Evolutionary conservation across 2,797 vertebrate genomes (phyloP), one percentile per base, ranked within the genome.

Genomic region (Calcarius lapponicus): DNA sequence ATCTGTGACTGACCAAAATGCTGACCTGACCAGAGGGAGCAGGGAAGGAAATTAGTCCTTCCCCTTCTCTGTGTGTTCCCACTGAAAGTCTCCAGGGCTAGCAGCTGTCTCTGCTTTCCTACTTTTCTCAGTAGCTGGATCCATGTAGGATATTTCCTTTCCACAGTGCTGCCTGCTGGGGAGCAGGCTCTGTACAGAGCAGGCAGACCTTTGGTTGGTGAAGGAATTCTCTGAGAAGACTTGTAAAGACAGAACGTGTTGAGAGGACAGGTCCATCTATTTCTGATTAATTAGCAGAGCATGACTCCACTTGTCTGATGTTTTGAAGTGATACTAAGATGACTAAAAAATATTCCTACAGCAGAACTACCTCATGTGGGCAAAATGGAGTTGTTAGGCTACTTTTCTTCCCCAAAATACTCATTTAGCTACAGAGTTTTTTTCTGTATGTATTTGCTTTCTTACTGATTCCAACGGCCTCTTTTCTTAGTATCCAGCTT

Each of bases 351-450:
- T 1, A 81, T 10, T 51, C 58, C 42, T 53, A 24, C 10, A 60
- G 9, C 12, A 79, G 18, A 67, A 32, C 31, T 42, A 17, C 22
- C 22, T 82, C 22, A 20, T 0, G 1, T 53, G 24, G 26, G 21
- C 16, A 61, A 72, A 71, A 60, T 0, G 19, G 24, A 38, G 11
- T 25, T 31, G 10, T 24, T 47, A 31, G 6, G 20, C 29, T 80
- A 21, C 1, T 10, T 29, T 70, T 81, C 16, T n/a, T 14, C 7
- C 15, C 4, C 13, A 40, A n/a, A 80, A 66, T 22, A 38, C 4
- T 71, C 2, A 1, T 48, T 81, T 34, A 64, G 10, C 24, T 45
- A 4, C n/a, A 3, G 14, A 25, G 0, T 2, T 28, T 78, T 51
- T 72, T 80, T 38, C 19, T 31, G 2, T n/a, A 11, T 9, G 3